Evolutionary conservation across 2,888 invertebrate genomes (phyloP).

Genomic region (Ennomos fuscantarius): DNA sequence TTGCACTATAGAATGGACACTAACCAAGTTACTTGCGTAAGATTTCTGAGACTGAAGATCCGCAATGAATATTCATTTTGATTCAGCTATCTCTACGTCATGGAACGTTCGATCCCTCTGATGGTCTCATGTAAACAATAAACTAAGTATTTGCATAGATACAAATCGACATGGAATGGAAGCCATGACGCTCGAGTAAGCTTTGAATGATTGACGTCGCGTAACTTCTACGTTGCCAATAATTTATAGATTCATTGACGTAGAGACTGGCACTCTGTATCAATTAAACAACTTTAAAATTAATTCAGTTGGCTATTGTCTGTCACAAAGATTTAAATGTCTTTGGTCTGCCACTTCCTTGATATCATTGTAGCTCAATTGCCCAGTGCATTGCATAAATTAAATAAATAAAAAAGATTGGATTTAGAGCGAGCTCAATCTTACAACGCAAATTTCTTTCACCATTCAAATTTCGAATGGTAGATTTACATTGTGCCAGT

Average conservation of each 20-base stretch:
- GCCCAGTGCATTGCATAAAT: too few species aligned
- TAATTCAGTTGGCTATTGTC: constrained; percentile 47
- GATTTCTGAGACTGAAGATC: constrained; percentile 9
- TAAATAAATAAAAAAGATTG: neutral
- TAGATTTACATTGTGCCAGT: constrained; percentile 23
- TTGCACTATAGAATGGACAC: too few species aligned
- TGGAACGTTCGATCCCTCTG: constrained; percentile 34
- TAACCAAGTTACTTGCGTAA: neutral
- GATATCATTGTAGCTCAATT: constrained; percentile 4
- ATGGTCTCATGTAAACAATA: constrained; percentile 41
- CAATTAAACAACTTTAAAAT: constrained; percentile 34
- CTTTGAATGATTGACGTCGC: constrained; percentile 45
- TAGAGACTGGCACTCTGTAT: constrained; percentile 11
- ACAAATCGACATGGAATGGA: constrained; percentile 38
- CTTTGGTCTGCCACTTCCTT: constrained; percentile 54
- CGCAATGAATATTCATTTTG: constrained; percentile 32
- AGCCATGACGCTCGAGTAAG: constrained; percentile 30
- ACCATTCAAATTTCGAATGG: constrained; percentile 13
- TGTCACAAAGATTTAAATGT: too few species aligned
- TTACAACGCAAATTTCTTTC: neutral
- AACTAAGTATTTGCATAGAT: constrained; percentile 35
- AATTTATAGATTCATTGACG: constrained; percentile 43
- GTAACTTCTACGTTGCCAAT: constrained; percentile 50
- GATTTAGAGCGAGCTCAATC: neutral
- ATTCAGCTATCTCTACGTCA: constrained; percentile 32